These are phyloP conservation scores for Drosophila repleta DNA, from an alignment of 1,140 invertebrate species.

Conservation along the genomic window DNA sequence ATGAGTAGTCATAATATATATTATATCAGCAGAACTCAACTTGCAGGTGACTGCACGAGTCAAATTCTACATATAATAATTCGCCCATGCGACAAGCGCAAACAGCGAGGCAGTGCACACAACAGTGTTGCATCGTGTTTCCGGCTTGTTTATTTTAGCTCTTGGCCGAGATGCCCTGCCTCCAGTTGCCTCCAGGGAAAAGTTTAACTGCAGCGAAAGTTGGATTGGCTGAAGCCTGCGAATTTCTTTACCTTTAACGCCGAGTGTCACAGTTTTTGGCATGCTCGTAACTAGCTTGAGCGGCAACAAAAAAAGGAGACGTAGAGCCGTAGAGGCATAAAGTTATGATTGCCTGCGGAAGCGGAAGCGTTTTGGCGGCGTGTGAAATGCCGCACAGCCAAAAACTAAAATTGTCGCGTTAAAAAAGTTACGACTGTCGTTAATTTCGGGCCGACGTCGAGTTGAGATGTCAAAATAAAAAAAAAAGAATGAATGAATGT, in stretches of 20 bases:
- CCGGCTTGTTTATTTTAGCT: slow-evolving; percentile 62
- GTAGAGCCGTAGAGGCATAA: slow-evolving; percentile 30
- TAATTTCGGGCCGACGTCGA: slow-evolving; percentile 41
- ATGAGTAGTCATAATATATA: no score
- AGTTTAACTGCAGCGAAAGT: background rate
- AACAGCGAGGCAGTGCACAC: slow-evolving; percentile 2
- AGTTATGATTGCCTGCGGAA: slow-evolving; percentile 69
- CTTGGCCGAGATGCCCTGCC: slow-evolving; percentile 31
- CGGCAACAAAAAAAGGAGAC: background rate
- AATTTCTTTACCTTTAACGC: no score
- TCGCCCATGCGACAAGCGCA: background rate
- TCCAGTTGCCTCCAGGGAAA: slow-evolving; percentile 2
- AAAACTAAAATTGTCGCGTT: slow-evolving; percentile 66
- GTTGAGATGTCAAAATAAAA: slow-evolving; percentile 21
- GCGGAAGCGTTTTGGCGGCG: slow-evolving; percentile 78
- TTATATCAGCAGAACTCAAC: no score
- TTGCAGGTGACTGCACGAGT: no score
- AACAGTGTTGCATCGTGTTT: slow-evolving; percentile 47
- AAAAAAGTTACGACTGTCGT: slow-evolving; percentile 67
- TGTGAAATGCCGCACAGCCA: slow-evolving; percentile 65
- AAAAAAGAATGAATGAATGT: slow-evolving; percentile 25
- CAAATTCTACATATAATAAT: no score
- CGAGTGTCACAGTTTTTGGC: no score
- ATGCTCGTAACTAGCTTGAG: no score
- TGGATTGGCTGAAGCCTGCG: background rate